A percentile compares a stretch with the other conserved stretches of the same genome.
Conservation (phyloP, 2,888 invertebrate genomes). For the Caenorhabditis becei region DNA sequence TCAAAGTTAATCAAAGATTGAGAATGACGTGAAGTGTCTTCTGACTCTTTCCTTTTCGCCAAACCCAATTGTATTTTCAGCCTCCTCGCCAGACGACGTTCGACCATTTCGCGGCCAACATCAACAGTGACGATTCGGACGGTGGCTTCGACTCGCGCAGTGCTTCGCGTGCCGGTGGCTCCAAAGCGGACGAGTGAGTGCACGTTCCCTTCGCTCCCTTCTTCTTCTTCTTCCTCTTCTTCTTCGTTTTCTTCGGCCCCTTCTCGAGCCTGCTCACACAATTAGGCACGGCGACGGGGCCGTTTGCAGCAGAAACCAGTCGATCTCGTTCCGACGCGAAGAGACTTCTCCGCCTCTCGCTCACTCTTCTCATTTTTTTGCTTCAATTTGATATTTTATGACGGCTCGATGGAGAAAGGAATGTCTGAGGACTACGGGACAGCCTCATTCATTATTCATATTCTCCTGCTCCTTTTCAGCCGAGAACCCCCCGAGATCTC, state of each 20-base stretch:
- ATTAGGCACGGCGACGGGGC: constrained; percentile 53
- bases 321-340: constrained; percentile 7
- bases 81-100: constrained; percentile 19
- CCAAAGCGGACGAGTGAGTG: constrained; percentile 25
- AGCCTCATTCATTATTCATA: constrained; percentile 53
- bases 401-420: constrained; percentile 8
- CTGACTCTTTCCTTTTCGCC: too few species aligned
- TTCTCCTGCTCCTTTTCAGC: constrained; percentile 25
- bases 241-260: constrained; percentile 13
- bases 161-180: constrained; percentile 28
- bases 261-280: constrained; percentile 34
- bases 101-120: constrained; percentile 1
- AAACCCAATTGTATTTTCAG: constrained; percentile 28
- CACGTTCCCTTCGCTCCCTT: constrained; percentile 10
- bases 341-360: constrained; percentile 3
- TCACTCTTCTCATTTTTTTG: constrained; percentile 21
- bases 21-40: too few species aligned
- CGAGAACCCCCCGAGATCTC: too few species aligned
- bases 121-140: constrained; percentile 52
- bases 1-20: not conserved
- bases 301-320: constrained; percentile 35
- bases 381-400: constrained; percentile 32
- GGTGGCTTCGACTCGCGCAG: constrained; percentile 37
- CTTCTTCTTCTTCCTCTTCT: constrained; percentile 19
- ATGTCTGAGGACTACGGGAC: constrained; percentile 23